These are phyloP conservation scores for Eupristina koningsbergeri DNA, from an alignment of 1,140 invertebrate genomes.

Conservation along the genomic window DNA sequence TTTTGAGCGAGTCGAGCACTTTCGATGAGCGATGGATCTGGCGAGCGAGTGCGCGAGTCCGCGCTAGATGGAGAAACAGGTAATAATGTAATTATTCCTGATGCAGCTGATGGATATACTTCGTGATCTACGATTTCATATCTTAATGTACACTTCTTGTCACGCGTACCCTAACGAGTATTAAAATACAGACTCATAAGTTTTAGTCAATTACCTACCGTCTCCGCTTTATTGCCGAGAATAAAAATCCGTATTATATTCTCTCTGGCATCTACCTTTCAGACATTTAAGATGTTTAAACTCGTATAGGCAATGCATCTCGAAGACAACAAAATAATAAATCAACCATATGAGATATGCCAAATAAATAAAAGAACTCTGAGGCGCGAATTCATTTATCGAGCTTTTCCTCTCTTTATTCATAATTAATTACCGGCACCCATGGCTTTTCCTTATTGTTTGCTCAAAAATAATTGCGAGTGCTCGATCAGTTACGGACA, in stretches of 20 bases:
- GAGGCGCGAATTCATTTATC: not conserved
- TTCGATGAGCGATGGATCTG: not conserved
- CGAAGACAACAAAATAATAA: not conserved
- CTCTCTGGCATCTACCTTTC: not conserved
- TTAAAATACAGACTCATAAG: not conserved
- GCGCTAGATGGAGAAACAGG: not conserved
- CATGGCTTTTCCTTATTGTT: not conserved
- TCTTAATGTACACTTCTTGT: not conserved
- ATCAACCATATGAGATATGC: not conserved
- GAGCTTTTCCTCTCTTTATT: not conserved
- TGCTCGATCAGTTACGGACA: not conserved
- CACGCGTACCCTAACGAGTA: not conserved
- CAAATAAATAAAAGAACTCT: not conserved
- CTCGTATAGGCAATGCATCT: not conserved
- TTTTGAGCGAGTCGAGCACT: not conserved
- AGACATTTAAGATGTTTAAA: not conserved
- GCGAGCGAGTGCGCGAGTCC: not conserved
- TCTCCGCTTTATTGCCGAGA: not conserved
- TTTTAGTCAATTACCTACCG: not conserved
- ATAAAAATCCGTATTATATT: not conserved
- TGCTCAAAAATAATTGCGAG: not conserved
- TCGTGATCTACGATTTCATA: not conserved
- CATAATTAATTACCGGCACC: not conserved
- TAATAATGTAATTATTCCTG: not conserved
- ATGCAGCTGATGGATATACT: not conserved